Evolutionary conservation across 2,797 vertebrate species (phyloP), one percentile per base, ranked within the genome.

Genomic region (Esox masquinongy): DNA sequence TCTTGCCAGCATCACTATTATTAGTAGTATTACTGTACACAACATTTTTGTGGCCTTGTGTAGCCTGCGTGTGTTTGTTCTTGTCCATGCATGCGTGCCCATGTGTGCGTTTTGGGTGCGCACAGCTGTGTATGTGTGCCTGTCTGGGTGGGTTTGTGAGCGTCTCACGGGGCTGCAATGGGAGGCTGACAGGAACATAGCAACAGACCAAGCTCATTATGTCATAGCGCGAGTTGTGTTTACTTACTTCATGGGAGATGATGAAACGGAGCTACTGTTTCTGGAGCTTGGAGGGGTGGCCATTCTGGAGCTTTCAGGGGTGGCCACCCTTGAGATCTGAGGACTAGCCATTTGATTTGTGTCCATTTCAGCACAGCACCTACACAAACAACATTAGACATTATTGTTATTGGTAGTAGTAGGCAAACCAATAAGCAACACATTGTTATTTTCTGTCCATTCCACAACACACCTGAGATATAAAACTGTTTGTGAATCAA

Each of bases 221-320:
- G 59, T 67, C 47, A 49, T 14, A 12, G 49, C 22, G 50, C 36
- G 9, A 36, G 50, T 71, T 24, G 47, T 49, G 11, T n/a, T 51
- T 8, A 89, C 92, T 90, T 84, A 86, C 94, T 92, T 93, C 87
- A 91, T 91, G 19, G 91, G 90, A 56, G 92, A 91, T 5, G 92
- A 93, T 34, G 89, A 92, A 26, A 92, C 88, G 0, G 90, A 93
- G 78, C 90, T 92, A 89, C 91, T 92, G 79, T 90, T 92, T 75
- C 92, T 90, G 77, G 83, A 84, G 61, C 77, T 79, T 69, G 83
- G 92, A 47, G 93, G 90, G 47, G 89, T 88, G 9, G 90, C 83
- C 89, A 90, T 93, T 74, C 85, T 88, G 68, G 85, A 59, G 22
- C 56, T 59, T 24, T 59, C n/a, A 24, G 56, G 56, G 24, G 1